phyloP scores from a whole-genome alignment of 1,140 invertebrate species.

The Thalassaphorura encarpata region DNA sequence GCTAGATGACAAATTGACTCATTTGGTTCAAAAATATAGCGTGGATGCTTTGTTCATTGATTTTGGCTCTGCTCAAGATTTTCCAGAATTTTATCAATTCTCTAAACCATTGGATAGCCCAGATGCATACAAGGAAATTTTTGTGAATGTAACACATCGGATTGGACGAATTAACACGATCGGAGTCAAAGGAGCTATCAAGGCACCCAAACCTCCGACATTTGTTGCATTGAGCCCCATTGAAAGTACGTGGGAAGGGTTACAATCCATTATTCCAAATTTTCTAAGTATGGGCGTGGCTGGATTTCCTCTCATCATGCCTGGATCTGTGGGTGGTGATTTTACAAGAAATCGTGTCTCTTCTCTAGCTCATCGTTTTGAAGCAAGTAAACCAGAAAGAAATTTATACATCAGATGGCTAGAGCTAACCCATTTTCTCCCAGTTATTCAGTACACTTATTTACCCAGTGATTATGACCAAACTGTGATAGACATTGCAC shows the following conservation, averaged over 20 bases:
- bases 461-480: slow-evolving; percentile 77
- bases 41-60: slow-evolving; percentile 86
- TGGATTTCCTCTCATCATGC: slow-evolving; percentile 85
- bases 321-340: slow-evolving; percentile 85
- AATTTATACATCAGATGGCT: slow-evolving; percentile 90
- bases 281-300: slow-evolving; percentile 73
- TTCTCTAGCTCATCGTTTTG: not conserved
- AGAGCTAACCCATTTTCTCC: slow-evolving; percentile 83
- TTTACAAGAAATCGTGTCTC: not conserved
- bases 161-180: slow-evolving; percentile 52
- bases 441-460: slow-evolving; percentile 82
- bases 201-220: slow-evolving; percentile 66
- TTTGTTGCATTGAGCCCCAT: slow-evolving; percentile 79
- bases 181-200: slow-evolving; percentile 70
- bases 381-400: slow-evolving; percentile 52
- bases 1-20: slow-evolving; percentile 61
- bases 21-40: slow-evolving; percentile 57
- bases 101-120: slow-evolving; percentile 60
- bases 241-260: slow-evolving; percentile 75
- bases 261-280: slow-evolving; percentile 73
- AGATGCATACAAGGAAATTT: slow-evolving; percentile 65
- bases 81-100: slow-evolving; percentile 70
- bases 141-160: slow-evolving; percentile 45
- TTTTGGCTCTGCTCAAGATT: slow-evolving; percentile 72
- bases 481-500: slow-evolving; percentile 62